Evolutionary conservation across 2,888 invertebrate species (phyloP), one percentile per base, ranked within the genome.

Genomic region (Phengaris alcon): DNA sequence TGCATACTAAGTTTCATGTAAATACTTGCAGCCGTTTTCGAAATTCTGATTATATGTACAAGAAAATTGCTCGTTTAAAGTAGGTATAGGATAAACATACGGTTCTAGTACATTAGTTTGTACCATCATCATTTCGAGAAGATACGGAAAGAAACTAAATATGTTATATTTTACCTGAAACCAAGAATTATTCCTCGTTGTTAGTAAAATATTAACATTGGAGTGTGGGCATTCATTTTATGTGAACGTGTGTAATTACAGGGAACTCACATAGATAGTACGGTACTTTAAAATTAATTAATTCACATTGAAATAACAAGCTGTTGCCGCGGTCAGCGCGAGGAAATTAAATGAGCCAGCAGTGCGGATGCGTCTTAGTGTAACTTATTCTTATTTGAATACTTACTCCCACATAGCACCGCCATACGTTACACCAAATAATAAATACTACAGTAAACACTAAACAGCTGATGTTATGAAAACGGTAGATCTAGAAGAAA

Each of bases 341-440:
- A 87, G 87, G 86, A 89, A 89, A 90, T 88, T 88, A 88, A 90
- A 88, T 86, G 84, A 87, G 82, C 84, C 84, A 82, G 82, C 84
- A 82, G 82, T 83, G 82, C 84, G 79, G 82, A 82, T 83, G 82
- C 82, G 81, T 83, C 84, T 85, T 68, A 80, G 77, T 80, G 80
- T 78, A 80, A 78, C 80, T 15, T 82, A 81, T 82, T 84, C 84
- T 84, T 83, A 83, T 84, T 84, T 82, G 80, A 81, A 81, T 81
- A 80, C 70, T 64, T 64, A 44, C 10, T 12, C 64, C 35, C 35
- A 64, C 64, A 64, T 64, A 64, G 13, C 35, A 64, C 35, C 22
- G 13, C 48, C 7, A 3, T 48, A 48, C 48, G 6, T 48, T 48
- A 48, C 22, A 7, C 15, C n/a, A 15, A n/a, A 55, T 1, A 13